Evolutionary conservation across 2,888 invertebrate species (phyloP), one percentile per base, ranked within the genome.

Genomic region (Choreutis nemorana): DNA sequence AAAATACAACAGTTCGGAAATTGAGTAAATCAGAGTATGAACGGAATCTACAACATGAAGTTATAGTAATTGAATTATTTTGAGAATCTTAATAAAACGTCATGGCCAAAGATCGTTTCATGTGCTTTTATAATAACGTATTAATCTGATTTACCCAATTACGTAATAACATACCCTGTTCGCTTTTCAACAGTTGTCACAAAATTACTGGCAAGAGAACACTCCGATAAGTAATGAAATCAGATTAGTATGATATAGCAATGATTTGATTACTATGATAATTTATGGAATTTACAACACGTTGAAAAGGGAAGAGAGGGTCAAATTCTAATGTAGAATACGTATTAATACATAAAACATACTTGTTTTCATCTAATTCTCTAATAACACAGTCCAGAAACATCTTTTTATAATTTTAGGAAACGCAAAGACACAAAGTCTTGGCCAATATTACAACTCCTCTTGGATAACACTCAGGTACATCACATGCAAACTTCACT

Each of bases 291-390:
- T 52, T 53, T 48, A 67, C 77, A 77, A 75, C 73, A 61, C 55
- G 72, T 77, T 75, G 75, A 77, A 78, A 77, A 77, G 75, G 56
- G 73, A 77, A 70, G 60, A 64, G 55, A 66, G 66, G 61, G 48
- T 39, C 44, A 48, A 52, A 50, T 54, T 52, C 54, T 57, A 55
- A 53, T 45, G 41, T 49, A 53, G 45, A 50, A 48, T 49, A 51
- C 41, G 41, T 51, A 53, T n/a, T n/a, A n/a, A 24, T 14, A 26
- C 12, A n/a, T 14, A 32, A 18, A 24, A n/a, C 12, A 13, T n/a
- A n/a, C n/a, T n/a, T 48, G 44, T 51, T 46, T 54, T 53, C 42
- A 55, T 51, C 59, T 66, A 68, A 58, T 60, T 48, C 45, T 56
- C 67, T 72, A 72, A 65, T 73, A 73, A 70, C 71, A 71, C 73